Evolutionary conservation across 2,113 vertebrate genomes (phyloP).

Genomic region (Ceyx margarethae): DNA sequence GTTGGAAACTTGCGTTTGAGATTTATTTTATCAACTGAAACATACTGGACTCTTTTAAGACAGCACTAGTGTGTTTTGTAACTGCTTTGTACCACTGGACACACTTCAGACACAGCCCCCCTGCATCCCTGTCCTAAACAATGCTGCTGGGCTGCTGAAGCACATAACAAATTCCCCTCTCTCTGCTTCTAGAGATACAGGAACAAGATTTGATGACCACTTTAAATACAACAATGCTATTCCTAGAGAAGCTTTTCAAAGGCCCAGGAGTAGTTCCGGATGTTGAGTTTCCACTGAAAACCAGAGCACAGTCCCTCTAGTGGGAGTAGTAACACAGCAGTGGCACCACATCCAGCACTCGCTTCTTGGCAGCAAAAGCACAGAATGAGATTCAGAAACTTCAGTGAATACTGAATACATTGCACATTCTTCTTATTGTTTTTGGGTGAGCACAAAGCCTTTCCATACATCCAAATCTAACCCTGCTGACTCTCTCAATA

Average conservation of each 20-base stretch:
- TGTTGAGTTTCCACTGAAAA: background rate
- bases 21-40: background rate
- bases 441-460: background rate
- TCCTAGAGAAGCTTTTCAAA: background rate
- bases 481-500: background rate
- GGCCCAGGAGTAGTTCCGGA: background rate
- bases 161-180: background rate
- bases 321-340: background rate
- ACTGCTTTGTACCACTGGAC: background rate
- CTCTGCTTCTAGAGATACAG: background rate
- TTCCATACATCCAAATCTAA: background rate
- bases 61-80: background rate
- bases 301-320: background rate
- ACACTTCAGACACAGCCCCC: background rate
- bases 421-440: rapidly evolving
- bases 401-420: background rate
- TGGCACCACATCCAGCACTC: background rate
- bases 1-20: background rate
- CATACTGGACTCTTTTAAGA: background rate
- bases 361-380: background rate
- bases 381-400: background rate
- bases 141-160: background rate
- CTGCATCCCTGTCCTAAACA: background rate
- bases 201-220: background rate
- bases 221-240: background rate